Conservation (phyloP, 2,888 invertebrate genomes). For the Cantharis lateralis region DNA sequence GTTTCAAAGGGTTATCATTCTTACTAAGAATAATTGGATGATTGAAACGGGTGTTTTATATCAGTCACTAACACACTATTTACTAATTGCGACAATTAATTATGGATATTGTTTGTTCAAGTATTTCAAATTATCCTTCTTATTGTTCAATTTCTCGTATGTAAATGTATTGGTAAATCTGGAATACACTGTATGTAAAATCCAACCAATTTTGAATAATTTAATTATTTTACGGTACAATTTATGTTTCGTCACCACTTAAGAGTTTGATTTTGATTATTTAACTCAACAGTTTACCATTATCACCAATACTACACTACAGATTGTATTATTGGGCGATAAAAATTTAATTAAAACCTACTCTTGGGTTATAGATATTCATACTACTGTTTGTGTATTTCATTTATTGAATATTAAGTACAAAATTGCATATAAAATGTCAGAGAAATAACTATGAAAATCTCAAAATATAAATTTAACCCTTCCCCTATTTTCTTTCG, state of each 20-base stretch:
- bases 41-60: constrained; percentile 57
- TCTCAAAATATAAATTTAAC: no score
- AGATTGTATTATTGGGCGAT: neutral
- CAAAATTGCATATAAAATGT: no score
- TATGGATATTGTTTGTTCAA: constrained; percentile 51
- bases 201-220: constrained; percentile 15
- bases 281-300: neutral
- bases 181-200: neutral
- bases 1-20: constrained; percentile 55
- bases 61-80: constrained; percentile 57
- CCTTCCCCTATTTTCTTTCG: no score
- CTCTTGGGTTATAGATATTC: no score
- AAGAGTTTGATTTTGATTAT: neutral
- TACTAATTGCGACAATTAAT: constrained; percentile 56
- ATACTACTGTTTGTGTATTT: no score
- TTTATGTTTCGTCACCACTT: constrained; percentile 6
- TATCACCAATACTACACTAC: neutral
- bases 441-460: no score
- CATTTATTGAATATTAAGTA: no score
- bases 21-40: constrained; percentile 55
- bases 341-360: neutral
- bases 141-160: constrained; percentile 36
- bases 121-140: constrained; percentile 47
- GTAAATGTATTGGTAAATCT: constrained; percentile 7
- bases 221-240: constrained; percentile 9